Evolutionary conservation across 2,888 invertebrate genomes (phyloP), one percentile per base, ranked within the genome.

Genomic region (Drosophila seclusa): DNA sequence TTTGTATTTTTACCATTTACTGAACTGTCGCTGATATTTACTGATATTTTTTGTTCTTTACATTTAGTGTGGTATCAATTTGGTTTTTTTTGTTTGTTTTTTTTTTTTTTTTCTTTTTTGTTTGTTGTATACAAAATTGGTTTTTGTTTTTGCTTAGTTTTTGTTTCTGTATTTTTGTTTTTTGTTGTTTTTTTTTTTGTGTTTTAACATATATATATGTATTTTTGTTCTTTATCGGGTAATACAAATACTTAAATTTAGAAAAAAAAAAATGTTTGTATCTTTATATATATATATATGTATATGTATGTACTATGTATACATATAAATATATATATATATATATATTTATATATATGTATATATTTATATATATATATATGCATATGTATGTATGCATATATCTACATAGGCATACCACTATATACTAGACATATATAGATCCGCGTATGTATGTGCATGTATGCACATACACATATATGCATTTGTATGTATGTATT

Each of bases 191-290:
- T 58, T 65, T 59, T n/a, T 48, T 60, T 67, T 57, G 57, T 57
- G 42, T 57, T 67, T 62, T 57, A 57, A 38, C 72, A 80, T 67
- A 67, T 59, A 67, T 59, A 58, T 68, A 61, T 76, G 68, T 50
- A 34, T 68, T 61, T 59, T 52, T 59, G 60, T 85, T 76, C 71
- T 74, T 79, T 80, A 79, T 80, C 76, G 86, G 73, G 81, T 88
- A 88, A 89, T 88, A 88, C 86, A 89, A 84, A 87, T 81, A 68
- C 86, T 87, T 87, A 84, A 60, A 82, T 59, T 72, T 83, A 87
- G 78, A 81, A 83, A 85, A 84, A 85, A 84, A 83, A 84, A 84
- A 73, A 62, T 55, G 49, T 76, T 69, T 61, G 52, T 76, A 74
- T 69, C 50, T 58, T 60, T 67, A 67, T 78, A 71, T 80, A 55